Conservation (phyloP, 1,140 invertebrate species). For the Drosophila funebris region DNA sequence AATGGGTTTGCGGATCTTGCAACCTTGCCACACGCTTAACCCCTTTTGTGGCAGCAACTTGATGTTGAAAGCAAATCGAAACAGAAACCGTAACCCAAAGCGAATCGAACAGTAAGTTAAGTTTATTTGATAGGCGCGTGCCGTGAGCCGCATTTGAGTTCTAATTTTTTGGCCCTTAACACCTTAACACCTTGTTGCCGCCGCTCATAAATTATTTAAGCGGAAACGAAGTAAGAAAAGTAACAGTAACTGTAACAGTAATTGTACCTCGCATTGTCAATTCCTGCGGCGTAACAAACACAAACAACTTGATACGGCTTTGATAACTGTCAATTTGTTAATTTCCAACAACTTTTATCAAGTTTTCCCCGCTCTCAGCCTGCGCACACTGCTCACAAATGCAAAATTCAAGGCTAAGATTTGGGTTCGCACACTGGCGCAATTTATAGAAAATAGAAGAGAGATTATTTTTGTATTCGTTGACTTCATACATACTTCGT, state of each 20-base stretch:
- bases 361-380: not conserved
- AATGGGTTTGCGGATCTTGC: not conserved
- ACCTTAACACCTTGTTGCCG: constrained; percentile 47
- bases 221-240: constrained; percentile 10
- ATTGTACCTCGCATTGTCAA: constrained; percentile 51
- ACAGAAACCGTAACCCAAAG: not conserved
- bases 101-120: constrained; percentile 48
- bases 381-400: no score
- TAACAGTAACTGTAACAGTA: constrained; percentile 32
- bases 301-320: constrained; percentile 51
- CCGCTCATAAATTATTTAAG: constrained; percentile 64
- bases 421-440: no score
- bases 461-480: no score
- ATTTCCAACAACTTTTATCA: not conserved
- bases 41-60: not conserved
- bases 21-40: not conserved
- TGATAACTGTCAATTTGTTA: not conserved
- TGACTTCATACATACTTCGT: no score
- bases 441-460: no score
- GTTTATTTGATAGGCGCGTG: constrained; percentile 70
- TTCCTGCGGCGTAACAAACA: constrained; percentile 54
- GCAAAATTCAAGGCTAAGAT: no score
- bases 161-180: constrained; percentile 50
- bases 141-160: constrained; percentile 17
- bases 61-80: not conserved